phyloP scores from a whole-genome alignment of 2,888 invertebrate species.

The Mellilla xanthometata region DNA sequence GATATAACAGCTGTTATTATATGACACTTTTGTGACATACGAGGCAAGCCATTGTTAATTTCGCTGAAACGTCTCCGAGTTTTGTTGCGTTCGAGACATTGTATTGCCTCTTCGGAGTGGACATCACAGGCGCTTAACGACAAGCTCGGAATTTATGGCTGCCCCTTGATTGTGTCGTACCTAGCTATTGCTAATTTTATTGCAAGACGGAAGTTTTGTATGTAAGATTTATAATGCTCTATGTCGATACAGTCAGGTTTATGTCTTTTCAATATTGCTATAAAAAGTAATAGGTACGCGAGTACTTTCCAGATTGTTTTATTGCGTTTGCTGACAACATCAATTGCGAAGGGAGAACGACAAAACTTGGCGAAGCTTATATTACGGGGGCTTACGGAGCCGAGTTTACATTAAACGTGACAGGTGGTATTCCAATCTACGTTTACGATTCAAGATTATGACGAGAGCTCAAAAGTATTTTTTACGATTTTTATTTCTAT shows the following conservation, averaged over 20 bases:
- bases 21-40: slow-evolving; percentile 63
- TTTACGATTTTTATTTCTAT: slow-evolving; percentile 42
- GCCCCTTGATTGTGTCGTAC: slow-evolving; percentile 24
- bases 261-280: slow-evolving; percentile 43
- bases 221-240: slow-evolving; percentile 43
- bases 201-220: slow-evolving; percentile 42
- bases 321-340: slow-evolving; percentile 41
- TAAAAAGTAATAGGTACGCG: slow-evolving; percentile 40
- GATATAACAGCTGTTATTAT: slow-evolving; percentile 58
- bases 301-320: slow-evolving; percentile 40
- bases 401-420: slow-evolving; percentile 40
- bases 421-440: slow-evolving; percentile 49
- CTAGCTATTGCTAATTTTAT: slow-evolving; percentile 34
- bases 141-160: slow-evolving; percentile 28
- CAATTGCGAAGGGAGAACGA: slow-evolving; percentile 35
- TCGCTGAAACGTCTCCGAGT: slow-evolving; percentile 21
- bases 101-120: slow-evolving; percentile 19
- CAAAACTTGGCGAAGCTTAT: slow-evolving; percentile 29
- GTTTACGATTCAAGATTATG: slow-evolving; percentile 48
- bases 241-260: slow-evolving; percentile 39
- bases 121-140: slow-evolving; percentile 24
- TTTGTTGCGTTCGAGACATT: slow-evolving; percentile 23
- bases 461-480: slow-evolving; percentile 30
- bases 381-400: slow-evolving; percentile 32
- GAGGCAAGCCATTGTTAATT: slow-evolving; percentile 54